Conservation (phyloP, 2,888 invertebrate species). For the Mythimna loreyi region DNA sequence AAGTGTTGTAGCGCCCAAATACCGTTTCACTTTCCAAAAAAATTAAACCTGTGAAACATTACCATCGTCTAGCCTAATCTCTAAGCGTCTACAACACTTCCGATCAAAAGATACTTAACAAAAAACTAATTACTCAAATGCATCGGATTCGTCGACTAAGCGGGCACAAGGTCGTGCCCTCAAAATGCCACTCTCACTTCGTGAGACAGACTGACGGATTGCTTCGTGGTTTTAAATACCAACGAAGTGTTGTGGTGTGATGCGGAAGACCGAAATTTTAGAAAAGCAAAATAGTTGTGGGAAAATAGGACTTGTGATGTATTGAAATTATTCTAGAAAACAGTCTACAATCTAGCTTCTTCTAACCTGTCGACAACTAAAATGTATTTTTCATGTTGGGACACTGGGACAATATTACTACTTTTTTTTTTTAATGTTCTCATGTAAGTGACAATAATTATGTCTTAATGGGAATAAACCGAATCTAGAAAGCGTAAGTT, state of each 20-base stretch:
- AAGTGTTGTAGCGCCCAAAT: neutral
- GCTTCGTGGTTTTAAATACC: constrained; percentile 43
- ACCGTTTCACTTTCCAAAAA: neutral
- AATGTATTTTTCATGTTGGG: too few species aligned
- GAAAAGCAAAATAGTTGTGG: neutral
- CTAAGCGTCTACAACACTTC: constrained; percentile 31
- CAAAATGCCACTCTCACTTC: constrained; percentile 63
- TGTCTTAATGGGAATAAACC: too few species aligned
- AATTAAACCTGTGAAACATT: neutral
- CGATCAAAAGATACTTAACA: constrained; percentile 44
- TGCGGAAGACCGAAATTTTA: constrained; percentile 1
- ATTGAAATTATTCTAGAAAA: too few species aligned
- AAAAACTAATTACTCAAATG: constrained; percentile 54
- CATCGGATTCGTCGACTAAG: constrained; percentile 49
- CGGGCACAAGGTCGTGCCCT: constrained; percentile 60
- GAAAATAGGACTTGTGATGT: neutral
- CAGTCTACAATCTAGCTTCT: too few species aligned
- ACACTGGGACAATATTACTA: too few species aligned
- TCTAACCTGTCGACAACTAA: too few species aligned
- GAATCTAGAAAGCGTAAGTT: too few species aligned
- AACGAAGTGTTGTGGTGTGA: constrained; percentile 1
- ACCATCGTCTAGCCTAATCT: constrained; percentile 3
- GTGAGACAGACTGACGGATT: constrained; percentile 45
- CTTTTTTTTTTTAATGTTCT: too few species aligned
- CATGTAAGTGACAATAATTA: too few species aligned